Base-by-base conservation (phyloP, 2,888 invertebrate genomes). In the Alcis repandata region DNA sequence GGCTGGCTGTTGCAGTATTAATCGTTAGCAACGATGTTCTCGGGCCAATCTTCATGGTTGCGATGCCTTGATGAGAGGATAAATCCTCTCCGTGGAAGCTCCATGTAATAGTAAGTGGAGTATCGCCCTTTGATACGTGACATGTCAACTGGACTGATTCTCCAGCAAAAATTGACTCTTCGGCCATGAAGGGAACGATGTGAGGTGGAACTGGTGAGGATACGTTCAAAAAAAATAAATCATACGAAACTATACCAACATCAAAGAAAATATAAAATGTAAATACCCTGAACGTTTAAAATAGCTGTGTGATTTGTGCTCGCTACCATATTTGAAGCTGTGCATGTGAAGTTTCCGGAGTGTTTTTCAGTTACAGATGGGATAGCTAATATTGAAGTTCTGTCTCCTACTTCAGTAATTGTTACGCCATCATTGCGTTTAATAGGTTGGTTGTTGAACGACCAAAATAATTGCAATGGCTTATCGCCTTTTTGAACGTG, bases 321-420 rank as follows among this genome's bases (percentile, higher is more conserved):
- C 67, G 96, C 96, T 84, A 96, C 96, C 72, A 88, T 85, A 89
- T 97, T 97, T 72, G 94, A 94, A 62, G 96, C 97, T 74, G 94
- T 94, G 89, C 97, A 97, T 53, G 96, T 96, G 86, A 97, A 97
- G 84, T 95, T 95, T 71, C 97, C 97, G 51, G 95, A 94, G 86
- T 97, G 96, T 74, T 94, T 94, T 63, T 95, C 95, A 74, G 95
- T 94, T 52, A 95, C 95, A 10, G 95, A 94, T 72, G 95, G 95
- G 71, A 96, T 96, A 73, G 94, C 95, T 78, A 96, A 84, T 67
- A 95, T 93, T 70, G 95, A 95, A 78, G 94, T 94, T 73, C 95
- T 90, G 77, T 94, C 94, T 79, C 95, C 95, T 73, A 94, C 90
- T 82, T 94, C 95, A 32, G 95, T 84, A 53, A 95, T 91, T 46